Percentiles rank a stretch among this genome's conserved stretches.
These are phyloP conservation scores for Didymodactylos carnosus DNA, from an alignment of 2,888 invertebrate species.

Conservation along the genomic window DNA sequence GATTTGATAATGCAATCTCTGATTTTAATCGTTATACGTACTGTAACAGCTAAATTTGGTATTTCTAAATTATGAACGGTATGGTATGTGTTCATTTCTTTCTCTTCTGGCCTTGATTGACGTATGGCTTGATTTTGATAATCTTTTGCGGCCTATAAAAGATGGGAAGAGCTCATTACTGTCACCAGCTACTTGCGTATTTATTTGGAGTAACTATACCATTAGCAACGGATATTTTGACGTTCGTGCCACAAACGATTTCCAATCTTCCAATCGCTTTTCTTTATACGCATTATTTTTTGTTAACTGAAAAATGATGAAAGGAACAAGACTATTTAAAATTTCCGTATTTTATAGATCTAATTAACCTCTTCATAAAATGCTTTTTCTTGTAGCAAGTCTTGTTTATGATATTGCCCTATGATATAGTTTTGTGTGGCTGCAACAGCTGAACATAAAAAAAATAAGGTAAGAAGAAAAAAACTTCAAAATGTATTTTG, in stretches of 20 bases:
- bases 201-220: not conserved
- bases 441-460: not conserved
- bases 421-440: conserved; percentile 3
- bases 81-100: not conserved
- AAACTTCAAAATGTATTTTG: not conserved
- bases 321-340: no score
- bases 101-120: conserved; percentile 11
- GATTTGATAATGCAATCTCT: not conserved
- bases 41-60: conserved; percentile 11
- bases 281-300: conserved; percentile 10
- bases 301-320: not conserved
- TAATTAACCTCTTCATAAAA: conserved; percentile 10
- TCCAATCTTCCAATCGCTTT: conserved; percentile 11
- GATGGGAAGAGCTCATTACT: not conserved
- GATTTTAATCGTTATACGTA: not conserved
- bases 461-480: not conserved
- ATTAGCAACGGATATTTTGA: conserved; percentile 10
- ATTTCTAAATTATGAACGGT: conserved; percentile 13
- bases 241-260: conserved; percentile 3
- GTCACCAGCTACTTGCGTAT: no score
- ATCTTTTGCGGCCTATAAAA: not conserved
- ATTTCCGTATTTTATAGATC: not conserved
- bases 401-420: conserved; percentile 8
- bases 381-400: conserved; percentile 8
- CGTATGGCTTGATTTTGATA: conserved; percentile 10